Evolutionary conservation across 1,140 invertebrate species (phyloP).

Genomic region (Aricia agestis): DNA sequence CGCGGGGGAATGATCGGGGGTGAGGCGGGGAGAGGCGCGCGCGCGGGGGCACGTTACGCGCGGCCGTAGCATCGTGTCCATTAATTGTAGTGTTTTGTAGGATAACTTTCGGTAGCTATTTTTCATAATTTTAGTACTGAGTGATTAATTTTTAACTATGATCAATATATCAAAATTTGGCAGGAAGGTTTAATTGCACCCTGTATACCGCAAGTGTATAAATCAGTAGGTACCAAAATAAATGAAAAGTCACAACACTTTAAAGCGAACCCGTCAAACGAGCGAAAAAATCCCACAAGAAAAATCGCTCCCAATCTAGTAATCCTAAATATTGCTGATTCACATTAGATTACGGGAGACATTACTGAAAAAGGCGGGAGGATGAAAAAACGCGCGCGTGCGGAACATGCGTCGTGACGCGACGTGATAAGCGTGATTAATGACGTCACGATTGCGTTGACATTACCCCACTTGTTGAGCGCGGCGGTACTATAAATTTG

Average conservation of each 20-base stretch:
- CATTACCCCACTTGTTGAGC: conserved; percentile 49
- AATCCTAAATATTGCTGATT: conserved; percentile 8
- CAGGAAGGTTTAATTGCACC: too few species aligned
- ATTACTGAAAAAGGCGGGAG: neutral
- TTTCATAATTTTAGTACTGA: too few species aligned
- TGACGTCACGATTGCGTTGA: conserved; percentile 40
- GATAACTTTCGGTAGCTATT: too few species aligned
- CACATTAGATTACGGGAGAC: conserved; percentile 2
- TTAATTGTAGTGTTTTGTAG: too few species aligned
- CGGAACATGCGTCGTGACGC: conserved; percentile 26
- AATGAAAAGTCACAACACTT: neutral
- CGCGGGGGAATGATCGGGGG: too few species aligned
- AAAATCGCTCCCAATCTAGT: neutral
- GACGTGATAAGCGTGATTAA: conserved; percentile 61
- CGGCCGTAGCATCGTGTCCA: too few species aligned
- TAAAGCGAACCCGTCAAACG: neutral
- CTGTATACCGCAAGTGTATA: too few species aligned
- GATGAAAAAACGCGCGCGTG: conserved; percentile 19
- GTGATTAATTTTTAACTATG: too few species aligned
- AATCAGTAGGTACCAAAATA: too few species aligned
- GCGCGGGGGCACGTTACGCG: too few species aligned
- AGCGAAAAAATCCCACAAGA: neutral
- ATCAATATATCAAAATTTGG: too few species aligned
- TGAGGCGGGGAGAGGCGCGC: too few species aligned
- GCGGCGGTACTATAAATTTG: conserved; percentile 16